phyloP scores from a whole-genome alignment of 2,888 invertebrate species.

The Euzophera pinguis region DNA sequence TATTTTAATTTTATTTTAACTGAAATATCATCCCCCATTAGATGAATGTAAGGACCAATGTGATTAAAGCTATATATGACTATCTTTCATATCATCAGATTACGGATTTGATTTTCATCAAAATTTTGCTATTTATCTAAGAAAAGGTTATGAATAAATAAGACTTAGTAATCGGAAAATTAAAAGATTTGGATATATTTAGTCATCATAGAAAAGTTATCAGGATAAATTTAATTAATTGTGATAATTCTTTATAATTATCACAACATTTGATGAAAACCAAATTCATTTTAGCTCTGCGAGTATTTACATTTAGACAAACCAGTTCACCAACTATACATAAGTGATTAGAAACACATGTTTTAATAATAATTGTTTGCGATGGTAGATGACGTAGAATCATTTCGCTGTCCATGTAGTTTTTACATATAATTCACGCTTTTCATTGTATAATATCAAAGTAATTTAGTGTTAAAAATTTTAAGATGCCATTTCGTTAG shows the following conservation, averaged over 20 bases:
- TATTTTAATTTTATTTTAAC: neutral
- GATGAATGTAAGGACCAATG: slow-evolving; percentile 64
- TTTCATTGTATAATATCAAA: slow-evolving; percentile 25
- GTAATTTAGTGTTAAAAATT: neutral
- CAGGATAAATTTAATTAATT: neutral
- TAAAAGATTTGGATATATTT: too few relatives aligned
- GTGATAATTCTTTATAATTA: neutral
- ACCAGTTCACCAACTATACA: slow-evolving; percentile 15
- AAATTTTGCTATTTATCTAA: neutral
- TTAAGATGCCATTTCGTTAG: neutral
- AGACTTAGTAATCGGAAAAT: too few relatives aligned
- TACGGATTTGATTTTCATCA: slow-evolving; percentile 17
- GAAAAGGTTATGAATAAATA: too few relatives aligned
- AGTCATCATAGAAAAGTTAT: too few relatives aligned
- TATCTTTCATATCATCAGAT: slow-evolving; percentile 58
- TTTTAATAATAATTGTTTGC: slow-evolving; percentile 15
- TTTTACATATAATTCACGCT: slow-evolving; percentile 13
- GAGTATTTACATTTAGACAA: slow-evolving; percentile 3
- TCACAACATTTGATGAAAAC: neutral
- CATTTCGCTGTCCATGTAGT: slow-evolving; percentile 7
- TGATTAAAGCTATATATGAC: slow-evolving; percentile 45
- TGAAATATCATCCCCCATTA: slow-evolving; percentile 28
- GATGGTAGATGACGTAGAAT: slow-evolving; percentile 15
- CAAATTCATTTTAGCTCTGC: neutral
- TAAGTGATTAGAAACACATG: slow-evolving; percentile 19